Conservation (phyloP, 2,113 vertebrate species). For the Ifrita kowaldi region DNA sequence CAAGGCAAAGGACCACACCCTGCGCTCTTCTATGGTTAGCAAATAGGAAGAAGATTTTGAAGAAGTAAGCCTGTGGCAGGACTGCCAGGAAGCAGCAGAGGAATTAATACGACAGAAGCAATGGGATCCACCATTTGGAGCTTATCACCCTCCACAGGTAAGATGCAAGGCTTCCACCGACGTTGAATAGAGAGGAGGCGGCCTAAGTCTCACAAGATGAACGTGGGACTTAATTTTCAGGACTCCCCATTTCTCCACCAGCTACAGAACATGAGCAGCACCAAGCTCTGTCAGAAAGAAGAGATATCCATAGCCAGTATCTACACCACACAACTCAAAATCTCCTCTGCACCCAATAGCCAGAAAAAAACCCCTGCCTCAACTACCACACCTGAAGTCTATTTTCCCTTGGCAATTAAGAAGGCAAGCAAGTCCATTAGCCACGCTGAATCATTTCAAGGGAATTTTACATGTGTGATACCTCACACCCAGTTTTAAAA, state of each 20-base stretch:
- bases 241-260: background rate
- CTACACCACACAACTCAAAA: background rate
- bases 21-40: background rate
- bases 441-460: background rate
- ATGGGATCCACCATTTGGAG: background rate
- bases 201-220: background rate
- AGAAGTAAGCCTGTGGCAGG: conserved; percentile 3
- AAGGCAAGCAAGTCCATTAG: background rate
- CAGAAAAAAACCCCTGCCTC: background rate
- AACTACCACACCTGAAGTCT: background rate
- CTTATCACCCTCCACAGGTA: background rate
- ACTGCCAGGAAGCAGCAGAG: background rate
- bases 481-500: background rate
- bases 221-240: background rate
- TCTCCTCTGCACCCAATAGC: background rate
- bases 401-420: background rate
- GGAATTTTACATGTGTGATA: background rate
- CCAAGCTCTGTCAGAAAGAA: background rate
- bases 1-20: conserved; percentile 11
- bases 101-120: background rate
- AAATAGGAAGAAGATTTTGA: conserved; percentile 28
- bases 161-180: background rate
- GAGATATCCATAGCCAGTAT: background rate
- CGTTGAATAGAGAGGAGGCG: background rate
- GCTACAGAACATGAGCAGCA: background rate